phyloP scores from a whole-genome alignment of 2,888 invertebrate genomes.

The Pharmacophagus antenor region DNA sequence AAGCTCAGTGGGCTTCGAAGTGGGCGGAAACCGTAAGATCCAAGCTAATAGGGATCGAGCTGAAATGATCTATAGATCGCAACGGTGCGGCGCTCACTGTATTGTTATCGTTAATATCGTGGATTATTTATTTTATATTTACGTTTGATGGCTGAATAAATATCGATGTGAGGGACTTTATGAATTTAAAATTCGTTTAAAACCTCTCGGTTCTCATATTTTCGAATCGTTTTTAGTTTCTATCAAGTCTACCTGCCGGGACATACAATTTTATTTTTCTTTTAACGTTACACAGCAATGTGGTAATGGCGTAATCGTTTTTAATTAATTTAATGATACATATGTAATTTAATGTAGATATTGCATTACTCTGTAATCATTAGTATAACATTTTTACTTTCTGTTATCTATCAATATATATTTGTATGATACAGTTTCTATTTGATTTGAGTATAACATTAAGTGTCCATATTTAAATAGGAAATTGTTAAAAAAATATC shows the following conservation, averaged over 20 bases:
- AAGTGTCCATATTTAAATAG: no score
- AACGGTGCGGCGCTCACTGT: slow-evolving; percentile 62
- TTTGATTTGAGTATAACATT: no score
- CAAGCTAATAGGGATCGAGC: slow-evolving; percentile 76
- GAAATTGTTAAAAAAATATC: no score
- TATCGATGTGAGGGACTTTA: slow-evolving; percentile 54
- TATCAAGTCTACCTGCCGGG: slow-evolving; percentile 1
- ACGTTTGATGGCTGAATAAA: slow-evolving; percentile 70
- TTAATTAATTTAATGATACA: no score
- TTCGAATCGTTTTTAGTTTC: slow-evolving; percentile 23
- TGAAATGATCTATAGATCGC: slow-evolving; percentile 79
- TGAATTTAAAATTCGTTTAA: slow-evolving; percentile 50
- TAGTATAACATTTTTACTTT: no score
- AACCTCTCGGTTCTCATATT: slow-evolving; percentile 31
- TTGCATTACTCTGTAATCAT: no score
- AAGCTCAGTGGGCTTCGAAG: slow-evolving; percentile 77
- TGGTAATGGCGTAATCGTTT: no score
- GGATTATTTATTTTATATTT: slow-evolving; percentile 72
- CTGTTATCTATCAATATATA: no score
- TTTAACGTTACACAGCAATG: no score
- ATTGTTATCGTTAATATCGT: slow-evolving; percentile 75
- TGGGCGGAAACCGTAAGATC: slow-evolving; percentile 66
- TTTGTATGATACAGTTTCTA: no score
- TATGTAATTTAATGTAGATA: no score
- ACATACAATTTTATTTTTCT: no score